Base-by-base conservation (phyloP, 2,113 vertebrate species). In the Chionis minor region DNA sequence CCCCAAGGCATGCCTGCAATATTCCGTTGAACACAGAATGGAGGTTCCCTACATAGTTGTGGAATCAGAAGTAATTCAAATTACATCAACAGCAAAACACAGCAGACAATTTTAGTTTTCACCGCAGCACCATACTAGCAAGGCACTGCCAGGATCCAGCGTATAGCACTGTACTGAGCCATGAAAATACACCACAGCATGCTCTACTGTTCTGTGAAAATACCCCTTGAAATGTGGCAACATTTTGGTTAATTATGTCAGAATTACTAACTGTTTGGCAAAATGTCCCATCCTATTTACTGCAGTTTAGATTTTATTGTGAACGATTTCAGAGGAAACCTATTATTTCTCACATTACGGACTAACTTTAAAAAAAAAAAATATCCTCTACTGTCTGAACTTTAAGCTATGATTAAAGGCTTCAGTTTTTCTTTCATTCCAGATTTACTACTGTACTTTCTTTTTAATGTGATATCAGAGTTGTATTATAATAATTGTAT, bases 321-420 rank as follows among this genome's bases (percentile, higher is more conserved):
- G 20, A 80, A 79, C 3, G 70, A 26, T 58, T 90, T 82, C 62
- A 80, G 93, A 96, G 54, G 77, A 74, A 80, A 87, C 4, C 33
- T 65, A 71, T 63, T 93, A 75, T 83, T 96, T 77, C 32, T 62
- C 54, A 62, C 45, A 14, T 55, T 90, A 87, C 12, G 51, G 14
- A 42, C 10, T 45, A 72, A 45, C 35, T 62, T 88, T n/a, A 59
- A 45, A 90, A 55, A 11, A 70, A 72, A 87, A 96, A n/a, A 33
- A 26, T 63, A 81, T 79, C 42, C 81, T 8, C 28, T 49, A 28
- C 79, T 81, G 17, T 59, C 88, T 91, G 73, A 95, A 86, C 54
- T 81, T 82, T 65, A 89, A 90, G 27, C 47, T 71, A 61, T 66
- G 62, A 90, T 92, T 91, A 93, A 95, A 93, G 75, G 81, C 27